phyloP scores from a whole-genome alignment of 2,888 invertebrate species.

The Hofmannophila pseudospretella region DNA sequence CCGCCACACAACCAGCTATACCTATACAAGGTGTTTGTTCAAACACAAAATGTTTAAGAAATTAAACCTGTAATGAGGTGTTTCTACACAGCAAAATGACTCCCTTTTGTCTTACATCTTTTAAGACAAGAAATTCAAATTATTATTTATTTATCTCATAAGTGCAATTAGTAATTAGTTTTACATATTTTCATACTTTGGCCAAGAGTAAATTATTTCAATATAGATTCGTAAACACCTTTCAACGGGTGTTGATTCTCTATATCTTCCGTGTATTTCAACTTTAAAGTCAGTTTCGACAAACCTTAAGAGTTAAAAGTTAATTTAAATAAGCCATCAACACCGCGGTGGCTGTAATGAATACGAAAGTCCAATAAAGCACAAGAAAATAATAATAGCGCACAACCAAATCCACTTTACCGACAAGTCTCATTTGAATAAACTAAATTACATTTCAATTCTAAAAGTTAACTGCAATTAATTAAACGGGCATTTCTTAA shows the following conservation, averaged over 20 bases:
- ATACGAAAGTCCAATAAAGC: constrained; percentile 70
- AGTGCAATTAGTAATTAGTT: too few species aligned
- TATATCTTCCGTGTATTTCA: constrained; percentile 67
- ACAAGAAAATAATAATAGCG: constrained; percentile 72
- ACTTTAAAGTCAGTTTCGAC: constrained; percentile 30
- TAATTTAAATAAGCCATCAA: constrained; percentile 68
- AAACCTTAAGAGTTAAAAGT: constrained; percentile 30
- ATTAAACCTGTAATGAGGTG: too few species aligned
- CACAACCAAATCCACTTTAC: constrained; percentile 65
- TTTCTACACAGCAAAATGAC: too few species aligned
- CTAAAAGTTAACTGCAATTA: constrained; percentile 61
- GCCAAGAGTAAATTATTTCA: too few species aligned
- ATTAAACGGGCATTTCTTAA: constrained; percentile 69
- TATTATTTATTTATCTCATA: too few species aligned
- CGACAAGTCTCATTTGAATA: constrained; percentile 69
- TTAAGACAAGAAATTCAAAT: too few species aligned
- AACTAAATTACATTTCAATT: constrained; percentile 65
- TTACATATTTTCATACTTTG: too few species aligned
- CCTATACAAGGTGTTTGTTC: too few species aligned
- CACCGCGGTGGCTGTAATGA: constrained; percentile 49
- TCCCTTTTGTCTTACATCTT: too few species aligned
- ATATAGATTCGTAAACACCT: too few species aligned
- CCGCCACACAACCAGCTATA: constrained; percentile 34
- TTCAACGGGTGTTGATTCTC: too few species aligned
- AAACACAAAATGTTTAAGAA: too few species aligned